phyloP scores from a whole-genome alignment of 2,888 invertebrate genomes.

The Cetonia aurata region DNA sequence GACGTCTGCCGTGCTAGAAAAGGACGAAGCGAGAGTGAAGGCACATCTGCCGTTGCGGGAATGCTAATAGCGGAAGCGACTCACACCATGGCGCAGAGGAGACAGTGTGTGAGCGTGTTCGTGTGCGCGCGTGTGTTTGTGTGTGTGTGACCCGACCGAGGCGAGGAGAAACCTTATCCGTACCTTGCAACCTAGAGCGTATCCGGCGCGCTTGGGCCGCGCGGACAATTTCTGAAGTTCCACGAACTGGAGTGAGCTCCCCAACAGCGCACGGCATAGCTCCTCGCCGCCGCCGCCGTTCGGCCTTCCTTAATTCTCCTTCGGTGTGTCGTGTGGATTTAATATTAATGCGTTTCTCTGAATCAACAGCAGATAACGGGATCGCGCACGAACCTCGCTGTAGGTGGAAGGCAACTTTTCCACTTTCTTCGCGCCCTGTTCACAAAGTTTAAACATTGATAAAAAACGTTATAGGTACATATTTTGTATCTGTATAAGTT shows the following conservation, averaged over 20 bases:
- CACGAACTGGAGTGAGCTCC: slow-evolving; percentile 22
- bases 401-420: slow-evolving; percentile 31
- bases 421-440: slow-evolving; percentile 17
- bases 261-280: not conserved
- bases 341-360: slow-evolving; percentile 48
- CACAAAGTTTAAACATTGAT: not conserved
- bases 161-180: slow-evolving; percentile 35
- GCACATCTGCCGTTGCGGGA: slow-evolving; percentile 61
- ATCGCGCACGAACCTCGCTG: slow-evolving; percentile 27
- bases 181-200: slow-evolving; percentile 18
- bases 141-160: slow-evolving; percentile 40
- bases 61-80: slow-evolving; percentile 62
- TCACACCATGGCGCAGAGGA: slow-evolving; percentile 51
- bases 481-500: too few relatives aligned
- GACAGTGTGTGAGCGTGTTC: slow-evolving; percentile 11
- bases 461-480: too few relatives aligned
- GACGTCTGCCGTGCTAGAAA: slow-evolving; percentile 22
- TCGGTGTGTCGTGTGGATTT: slow-evolving; percentile 45
- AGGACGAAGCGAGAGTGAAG: slow-evolving; percentile 25
- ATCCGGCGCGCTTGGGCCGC: slow-evolving; percentile 7
- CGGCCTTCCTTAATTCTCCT: slow-evolving; percentile 42
- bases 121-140: slow-evolving; percentile 26
- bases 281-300: slow-evolving; percentile 34
- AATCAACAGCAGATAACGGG: slow-evolving; percentile 47
- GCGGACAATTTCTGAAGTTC: slow-evolving; percentile 41